Percentiles rank a stretch among this genome's conserved stretches.
These are phyloP conservation scores for Dendrolimus punctatus DNA, from an alignment of 1,140 invertebrate species.

Conservation along the genomic window DNA sequence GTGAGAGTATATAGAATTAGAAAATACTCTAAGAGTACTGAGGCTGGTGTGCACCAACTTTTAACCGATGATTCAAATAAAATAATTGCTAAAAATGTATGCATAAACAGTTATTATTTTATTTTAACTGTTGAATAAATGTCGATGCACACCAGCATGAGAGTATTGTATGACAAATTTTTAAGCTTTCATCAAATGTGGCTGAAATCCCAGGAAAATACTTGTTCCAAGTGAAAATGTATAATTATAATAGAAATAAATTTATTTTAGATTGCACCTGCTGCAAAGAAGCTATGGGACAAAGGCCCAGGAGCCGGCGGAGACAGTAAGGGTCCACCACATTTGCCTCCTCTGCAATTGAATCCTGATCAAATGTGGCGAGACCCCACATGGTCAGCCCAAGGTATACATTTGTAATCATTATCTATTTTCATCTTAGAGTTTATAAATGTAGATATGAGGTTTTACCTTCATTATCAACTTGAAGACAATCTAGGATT, in stretches of 20 bases:
- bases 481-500: neutral
- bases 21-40: too few relatives aligned
- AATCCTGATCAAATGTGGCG: slow-evolving; percentile 89
- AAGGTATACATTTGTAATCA: slow-evolving; percentile 71
- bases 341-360: slow-evolving; percentile 79
- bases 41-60: too few relatives aligned
- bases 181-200: too few relatives aligned
- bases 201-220: too few relatives aligned
- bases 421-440: slow-evolving; percentile 3
- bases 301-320: slow-evolving; percentile 83
- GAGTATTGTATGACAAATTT: too few relatives aligned
- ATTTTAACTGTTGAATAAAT: too few relatives aligned
- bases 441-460: neutral
- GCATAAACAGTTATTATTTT: too few relatives aligned
- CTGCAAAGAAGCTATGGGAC: slow-evolving; percentile 88
- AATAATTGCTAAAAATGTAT: too few relatives aligned
- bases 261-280: slow-evolving; percentile 81
- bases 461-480: neutral
- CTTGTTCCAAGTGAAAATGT: neutral
- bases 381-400: slow-evolving; percentile 89
- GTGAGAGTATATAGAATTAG: too few relatives aligned
- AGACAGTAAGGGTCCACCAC: slow-evolving; percentile 71
- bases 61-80: too few relatives aligned
- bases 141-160: too few relatives aligned
- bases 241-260: neutral